Evolutionary conservation across 2,113 vertebrate genomes (phyloP).

Genomic region (Ancistrus triradiatus): DNA sequence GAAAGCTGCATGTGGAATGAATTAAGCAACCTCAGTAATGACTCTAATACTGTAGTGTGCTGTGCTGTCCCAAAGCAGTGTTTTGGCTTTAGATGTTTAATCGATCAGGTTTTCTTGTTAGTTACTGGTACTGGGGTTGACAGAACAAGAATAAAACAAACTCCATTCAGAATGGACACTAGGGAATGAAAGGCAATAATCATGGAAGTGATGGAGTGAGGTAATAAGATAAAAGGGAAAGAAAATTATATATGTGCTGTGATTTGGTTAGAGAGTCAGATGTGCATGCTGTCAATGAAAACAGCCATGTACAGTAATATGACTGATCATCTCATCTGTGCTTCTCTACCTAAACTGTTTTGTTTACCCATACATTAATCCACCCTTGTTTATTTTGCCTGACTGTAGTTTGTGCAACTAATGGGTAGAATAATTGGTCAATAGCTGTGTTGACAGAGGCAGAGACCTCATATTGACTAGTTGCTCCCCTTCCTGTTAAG

Average conservation of each 20-base stretch:
- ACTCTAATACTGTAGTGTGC: too few relatives aligned
- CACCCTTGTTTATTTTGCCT: background rate
- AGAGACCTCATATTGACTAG: background rate
- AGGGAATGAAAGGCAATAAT: slow-evolving; percentile 34
- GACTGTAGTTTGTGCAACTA: background rate
- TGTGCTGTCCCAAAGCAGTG: too few relatives aligned
- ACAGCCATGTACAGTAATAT: background rate
- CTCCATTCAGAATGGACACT: slow-evolving; percentile 18
- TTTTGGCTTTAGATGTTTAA: too few relatives aligned
- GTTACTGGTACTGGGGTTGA: background rate
- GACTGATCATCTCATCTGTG: background rate
- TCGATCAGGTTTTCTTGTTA: too few relatives aligned
- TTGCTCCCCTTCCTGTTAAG: slow-evolving; percentile 1
- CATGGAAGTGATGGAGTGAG: slow-evolving; percentile 29
- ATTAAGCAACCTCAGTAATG: too few relatives aligned
- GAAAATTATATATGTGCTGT: slow-evolving; percentile 37
- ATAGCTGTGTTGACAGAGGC: background rate
- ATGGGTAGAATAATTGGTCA: background rate
- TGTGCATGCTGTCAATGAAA: slow-evolving; percentile 14
- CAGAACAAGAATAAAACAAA: slow-evolving; percentile 12
- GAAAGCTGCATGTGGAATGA: too few relatives aligned
- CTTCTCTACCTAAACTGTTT: background rate
- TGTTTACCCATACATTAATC: background rate
- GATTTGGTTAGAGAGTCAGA: slow-evolving; percentile 35
- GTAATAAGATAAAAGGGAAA: slow-evolving; percentile 35